Evolutionary conservation across 2,888 invertebrate genomes (phyloP), one percentile per base, ranked within the genome.

Genomic region (Ormia ochracea): DNA sequence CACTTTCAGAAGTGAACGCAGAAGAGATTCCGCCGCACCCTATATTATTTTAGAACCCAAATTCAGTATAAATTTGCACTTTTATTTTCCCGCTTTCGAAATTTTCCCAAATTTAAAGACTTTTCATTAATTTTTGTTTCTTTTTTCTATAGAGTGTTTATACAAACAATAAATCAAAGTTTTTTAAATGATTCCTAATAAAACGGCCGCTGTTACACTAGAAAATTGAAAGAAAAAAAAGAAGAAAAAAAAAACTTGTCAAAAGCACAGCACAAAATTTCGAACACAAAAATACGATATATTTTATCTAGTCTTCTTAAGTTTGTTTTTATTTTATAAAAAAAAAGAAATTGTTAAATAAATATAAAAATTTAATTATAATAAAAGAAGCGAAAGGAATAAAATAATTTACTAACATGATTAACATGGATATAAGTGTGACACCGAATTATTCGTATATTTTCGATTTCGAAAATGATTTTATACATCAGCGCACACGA

Each of bases 381-480:
- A 45, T 1, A 23, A 63, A 33, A 26, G n/a, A 12, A 23, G 3
- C 4, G 43, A 52, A 58, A 36, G 12, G 58, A 23, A 28, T 31
- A 38, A 52, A 21, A 66, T 14, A 48, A 52, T 17, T 21, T 31
- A 26, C 14, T 48, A 73, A 36, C 48, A 85, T 87, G 88, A 87
- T 88, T 61, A 91, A 91, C 88, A 91, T 91, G 89, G 91, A 92
- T 86, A 89, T 92, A 41, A 89, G 89, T 81, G 89, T 95, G 68
- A 93, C 93, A 81, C 96, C 96, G 82, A 98, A 98, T 90, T 97
- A 98, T 90, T 96, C 97, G 50, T 96, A 96, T 90, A 93, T 97
- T 88, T 97, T 99, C 91, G 95, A 96, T 87, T 98, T 98, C 88
- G 99, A 99, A 91, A 95, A 95, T 88, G 94, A 96, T 88, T 99